Percentiles rank a stretch among this genome's conserved stretches.
Evolutionary conservation across 2,888 invertebrate genomes (phyloP).

Genomic region (Ellobium chinense): DNA sequence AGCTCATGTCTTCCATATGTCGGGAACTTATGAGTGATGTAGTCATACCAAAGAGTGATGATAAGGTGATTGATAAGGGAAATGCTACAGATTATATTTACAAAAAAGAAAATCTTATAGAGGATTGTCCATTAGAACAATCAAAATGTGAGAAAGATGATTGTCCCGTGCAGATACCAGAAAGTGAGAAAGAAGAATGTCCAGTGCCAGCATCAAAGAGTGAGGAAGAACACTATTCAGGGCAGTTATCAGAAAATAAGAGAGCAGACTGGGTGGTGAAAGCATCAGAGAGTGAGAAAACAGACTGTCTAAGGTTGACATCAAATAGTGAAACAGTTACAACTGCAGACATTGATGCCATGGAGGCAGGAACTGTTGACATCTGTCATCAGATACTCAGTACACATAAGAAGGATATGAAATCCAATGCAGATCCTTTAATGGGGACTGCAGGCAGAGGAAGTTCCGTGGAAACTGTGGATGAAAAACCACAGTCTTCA

Average conservation of each 20-base stretch:
- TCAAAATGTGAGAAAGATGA: neutral
- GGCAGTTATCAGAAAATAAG: no score
- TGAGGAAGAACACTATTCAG: no score
- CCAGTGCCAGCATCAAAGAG: neutral
- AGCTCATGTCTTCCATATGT: conserved; percentile 36
- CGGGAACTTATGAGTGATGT: conserved; percentile 30
- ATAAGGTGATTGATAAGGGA: neutral
- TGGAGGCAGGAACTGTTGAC: neutral
- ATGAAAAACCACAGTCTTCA: conserved; percentile 36
- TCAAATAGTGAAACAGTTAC: neutral
- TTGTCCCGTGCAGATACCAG: no score
- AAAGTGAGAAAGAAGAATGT: no score
- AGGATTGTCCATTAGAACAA: no score
- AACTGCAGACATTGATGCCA: neutral
- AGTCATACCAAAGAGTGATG: conserved; percentile 14
- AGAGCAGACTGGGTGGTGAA: no score
- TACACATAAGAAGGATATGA: neutral
- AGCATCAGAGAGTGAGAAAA: neutral
- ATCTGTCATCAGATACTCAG: neutral
- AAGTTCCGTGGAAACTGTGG: neutral
- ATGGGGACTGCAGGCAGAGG: neutral
- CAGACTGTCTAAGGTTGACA: no score
- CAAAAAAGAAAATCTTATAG: no score
- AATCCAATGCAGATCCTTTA: neutral
- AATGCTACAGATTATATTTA: neutral